These are phyloP conservation scores for Hoplodrina blanda DNA, from an alignment of 2,888 invertebrate genomes.

Conservation along the genomic window DNA sequence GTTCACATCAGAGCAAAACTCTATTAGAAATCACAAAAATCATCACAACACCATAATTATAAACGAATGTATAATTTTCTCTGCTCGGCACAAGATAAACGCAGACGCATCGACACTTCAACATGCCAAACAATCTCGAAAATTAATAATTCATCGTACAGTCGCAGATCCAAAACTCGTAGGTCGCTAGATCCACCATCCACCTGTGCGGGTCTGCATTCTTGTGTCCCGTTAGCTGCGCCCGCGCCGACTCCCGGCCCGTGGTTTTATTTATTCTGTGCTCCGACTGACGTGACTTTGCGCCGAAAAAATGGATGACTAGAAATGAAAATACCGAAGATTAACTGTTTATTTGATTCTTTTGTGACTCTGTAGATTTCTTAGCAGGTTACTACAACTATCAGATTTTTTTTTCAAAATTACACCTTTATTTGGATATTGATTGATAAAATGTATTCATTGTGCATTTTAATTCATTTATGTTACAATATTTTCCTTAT, in stretches of 20 bases:
- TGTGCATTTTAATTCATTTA: too few species aligned
- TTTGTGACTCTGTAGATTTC: slow-evolving; percentile 1
- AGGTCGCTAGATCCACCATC: slow-evolving; percentile 63
- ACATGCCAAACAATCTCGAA: slow-evolving; percentile 19
- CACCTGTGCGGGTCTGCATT: slow-evolving; percentile 65
- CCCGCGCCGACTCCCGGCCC: slow-evolving; percentile 41
- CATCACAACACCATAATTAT: not conserved
- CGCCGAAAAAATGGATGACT: slow-evolving; percentile 41
- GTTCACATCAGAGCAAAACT: not conserved
- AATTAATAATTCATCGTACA: slow-evolving; percentile 40
- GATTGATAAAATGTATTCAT: too few species aligned
- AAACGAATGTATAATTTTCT: too few species aligned
- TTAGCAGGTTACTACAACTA: too few species aligned
- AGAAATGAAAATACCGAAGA: slow-evolving; percentile 26
- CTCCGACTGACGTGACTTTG: slow-evolving; percentile 18
- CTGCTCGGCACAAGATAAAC: slow-evolving; percentile 5
- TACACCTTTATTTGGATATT: too few species aligned
- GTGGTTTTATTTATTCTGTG: slow-evolving; percentile 62
- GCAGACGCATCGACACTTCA: slow-evolving; percentile 10
- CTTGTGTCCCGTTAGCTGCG: slow-evolving; percentile 62
- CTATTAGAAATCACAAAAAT: not conserved
- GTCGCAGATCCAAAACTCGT: slow-evolving; percentile 51
- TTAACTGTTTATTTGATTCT: slow-evolving; percentile 29
- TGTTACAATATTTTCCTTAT: too few species aligned
- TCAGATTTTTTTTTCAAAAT: too few species aligned